Conservation (phyloP, 2,113 vertebrate species). For the Xenopus borealis region DNA sequence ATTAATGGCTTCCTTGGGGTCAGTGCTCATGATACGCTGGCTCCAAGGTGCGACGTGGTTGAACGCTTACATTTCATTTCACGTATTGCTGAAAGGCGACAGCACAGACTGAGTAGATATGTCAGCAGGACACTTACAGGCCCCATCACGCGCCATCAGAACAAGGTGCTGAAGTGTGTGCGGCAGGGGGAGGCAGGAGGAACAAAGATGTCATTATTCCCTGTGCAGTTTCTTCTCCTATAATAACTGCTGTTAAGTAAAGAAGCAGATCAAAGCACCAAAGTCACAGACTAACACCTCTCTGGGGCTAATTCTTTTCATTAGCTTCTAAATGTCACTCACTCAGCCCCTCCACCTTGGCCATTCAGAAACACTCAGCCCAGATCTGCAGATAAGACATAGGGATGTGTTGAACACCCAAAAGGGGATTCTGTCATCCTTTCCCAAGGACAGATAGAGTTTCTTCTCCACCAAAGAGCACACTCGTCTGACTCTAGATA, state of each 20-base stretch:
- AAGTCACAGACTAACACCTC: slow-evolving; percentile 45
- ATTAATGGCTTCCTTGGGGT: no score
- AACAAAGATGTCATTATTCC: slow-evolving; percentile 31
- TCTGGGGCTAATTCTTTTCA: slow-evolving; percentile 40
- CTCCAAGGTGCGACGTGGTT: no score
- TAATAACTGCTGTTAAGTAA: slow-evolving; percentile 17
- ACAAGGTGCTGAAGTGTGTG: slow-evolving; percentile 32
- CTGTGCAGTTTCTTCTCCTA: background rate
- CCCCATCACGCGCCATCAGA: slow-evolving; percentile 10
- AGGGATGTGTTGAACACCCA: no score
- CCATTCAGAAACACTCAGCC: slow-evolving; percentile 15
- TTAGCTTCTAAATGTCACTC: slow-evolving; percentile 24
- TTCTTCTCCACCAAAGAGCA: no score
- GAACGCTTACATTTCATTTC: background rate
- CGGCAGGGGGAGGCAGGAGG: background rate
- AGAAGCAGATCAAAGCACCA: slow-evolving; percentile 27
- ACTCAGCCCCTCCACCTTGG: slow-evolving; percentile 15
- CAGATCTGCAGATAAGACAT: slow-evolving; percentile 16
- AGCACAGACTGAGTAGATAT: slow-evolving; percentile 4
- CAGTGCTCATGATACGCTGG: no score
- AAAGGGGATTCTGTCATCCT: no score
- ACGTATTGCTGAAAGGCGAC: background rate
- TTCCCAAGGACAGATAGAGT: no score
- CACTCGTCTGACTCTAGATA: no score
- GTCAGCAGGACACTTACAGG: slow-evolving; percentile 24